Conservation (phyloP, 53 echinoderm and acorn worm genomes). For the Apostichopus leukothele region DNA sequence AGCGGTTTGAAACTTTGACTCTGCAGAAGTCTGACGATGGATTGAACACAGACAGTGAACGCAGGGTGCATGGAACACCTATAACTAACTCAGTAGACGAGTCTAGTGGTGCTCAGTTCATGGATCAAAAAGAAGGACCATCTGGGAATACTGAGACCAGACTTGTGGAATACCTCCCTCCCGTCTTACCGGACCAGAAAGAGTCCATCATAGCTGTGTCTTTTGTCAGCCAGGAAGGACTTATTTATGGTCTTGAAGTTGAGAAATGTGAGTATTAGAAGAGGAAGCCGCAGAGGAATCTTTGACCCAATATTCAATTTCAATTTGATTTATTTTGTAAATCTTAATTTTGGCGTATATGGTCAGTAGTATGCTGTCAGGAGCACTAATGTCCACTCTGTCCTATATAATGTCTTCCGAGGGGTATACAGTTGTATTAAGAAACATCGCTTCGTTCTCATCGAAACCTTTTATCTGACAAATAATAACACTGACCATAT, state of each 20-base stretch:
- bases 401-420: too few relatives aligned
- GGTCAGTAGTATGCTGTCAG: too few relatives aligned
- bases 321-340: too few relatives aligned
- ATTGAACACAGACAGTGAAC: slow-evolving; percentile 43
- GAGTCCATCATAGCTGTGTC: slow-evolving; percentile 67
- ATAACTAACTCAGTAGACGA: neutral
- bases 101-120: neutral
- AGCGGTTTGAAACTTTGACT: slow-evolving; percentile 31
- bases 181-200: slow-evolving; percentile 25
- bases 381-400: too few relatives aligned
- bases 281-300: neutral
- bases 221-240: slow-evolving; percentile 64
- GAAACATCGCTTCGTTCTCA: too few relatives aligned
- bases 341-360: too few relatives aligned
- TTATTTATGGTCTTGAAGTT: slow-evolving; percentile 80
- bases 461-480: too few relatives aligned
- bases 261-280: slow-evolving; percentile 64
- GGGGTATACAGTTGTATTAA: too few relatives aligned
- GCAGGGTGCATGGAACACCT: neutral
- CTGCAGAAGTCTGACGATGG: slow-evolving; percentile 6
- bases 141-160: neutral
- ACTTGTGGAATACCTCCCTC: slow-evolving; percentile 3
- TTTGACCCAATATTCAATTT: too few relatives aligned
- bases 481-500: too few relatives aligned
- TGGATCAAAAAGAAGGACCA: neutral